Base-by-base conservation (phyloP, 2,888 invertebrate genomes). In the Podabrus alpinus region DNA sequence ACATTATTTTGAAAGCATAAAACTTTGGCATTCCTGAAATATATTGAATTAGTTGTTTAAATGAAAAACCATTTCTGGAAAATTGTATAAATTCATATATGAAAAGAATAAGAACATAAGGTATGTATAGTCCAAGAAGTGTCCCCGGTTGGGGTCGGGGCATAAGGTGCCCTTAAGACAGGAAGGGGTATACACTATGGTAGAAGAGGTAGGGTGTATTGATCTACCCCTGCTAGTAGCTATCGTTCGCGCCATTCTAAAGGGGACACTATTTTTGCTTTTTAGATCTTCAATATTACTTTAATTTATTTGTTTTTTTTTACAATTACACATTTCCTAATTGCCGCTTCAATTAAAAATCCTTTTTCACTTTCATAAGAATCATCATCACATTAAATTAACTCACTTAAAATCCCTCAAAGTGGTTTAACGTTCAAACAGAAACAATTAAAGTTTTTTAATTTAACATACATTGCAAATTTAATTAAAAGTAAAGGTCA, bases 131-230 rank as follows among this genome's bases (percentile, higher is more conserved):
- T 77, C 78, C 78, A 78, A 79, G 77, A 73, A 79, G 75, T 78
- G 78, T 74, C 78, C 73, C 77, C 78, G 71, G 73, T 77, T 80
- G 77, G 81, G 82, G 82, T 82, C 81, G 82, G 80, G 79, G 79
- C 77, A 80, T 79, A 80, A 80, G 80, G 80, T 79, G 79, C 76
- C 77, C 77, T 75, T 82, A 82, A 82, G 81, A 81, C 80, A 80
- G 79, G 82, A 80, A 80, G 80, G 82, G 81, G 81, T 82, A 81
- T 79, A 79, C 80, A 75, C 77, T 80, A 78, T 77, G 64, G 72
- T 77, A 78, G 45, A 45, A 45, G 82, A 82, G 80, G 81, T 81
- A 83, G 80, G 79, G 81, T 79, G 81, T 83, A 83, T 83, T 82
- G 83, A 83, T 83, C 83, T 78, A 81, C 80, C 82, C 82, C 82